Evolutionary conservation across 2,888 invertebrate genomes (phyloP).

Genomic region (Brachyopa scutellaris): DNA sequence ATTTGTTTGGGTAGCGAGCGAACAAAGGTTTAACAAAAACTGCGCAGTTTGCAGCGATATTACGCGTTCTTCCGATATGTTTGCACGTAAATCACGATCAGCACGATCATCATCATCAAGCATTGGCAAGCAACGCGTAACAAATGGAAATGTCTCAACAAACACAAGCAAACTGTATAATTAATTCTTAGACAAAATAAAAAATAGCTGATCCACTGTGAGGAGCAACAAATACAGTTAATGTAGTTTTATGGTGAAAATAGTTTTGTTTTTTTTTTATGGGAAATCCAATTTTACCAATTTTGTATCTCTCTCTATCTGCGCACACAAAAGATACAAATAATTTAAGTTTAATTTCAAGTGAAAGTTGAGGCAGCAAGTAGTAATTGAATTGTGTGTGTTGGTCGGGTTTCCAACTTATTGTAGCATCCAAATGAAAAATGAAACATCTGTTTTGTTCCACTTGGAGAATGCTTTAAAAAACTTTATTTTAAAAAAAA

Average conservation of each 20-base stretch:
- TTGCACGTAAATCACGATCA: conserved; percentile 45
- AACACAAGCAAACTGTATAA: conserved; percentile 10
- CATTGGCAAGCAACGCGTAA: conserved; percentile 20
- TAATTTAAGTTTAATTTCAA: conserved; percentile 51
- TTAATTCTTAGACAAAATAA: conserved; percentile 34
- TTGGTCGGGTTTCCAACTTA: too few relatives aligned
- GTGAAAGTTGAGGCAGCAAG: conserved; percentile 54
- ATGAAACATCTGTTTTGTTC: too few relatives aligned
- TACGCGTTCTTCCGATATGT: conserved; percentile 42
- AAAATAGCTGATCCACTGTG: too few relatives aligned
- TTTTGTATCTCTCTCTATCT: too few relatives aligned
- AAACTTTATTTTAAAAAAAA: too few relatives aligned
- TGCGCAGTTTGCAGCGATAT: conserved; percentile 55
- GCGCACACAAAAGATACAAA: conserved; percentile 5
- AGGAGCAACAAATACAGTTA: too few relatives aligned
- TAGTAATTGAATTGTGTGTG: conserved; percentile 33
- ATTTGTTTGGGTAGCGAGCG: conserved; percentile 38
- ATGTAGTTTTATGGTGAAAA: conserved; percentile 42
- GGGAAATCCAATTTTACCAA: conserved; percentile 38
- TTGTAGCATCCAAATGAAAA: too few relatives aligned
- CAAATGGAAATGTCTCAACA: conserved; percentile 41
- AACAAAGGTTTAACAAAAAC: too few relatives aligned
- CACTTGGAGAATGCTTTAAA: too few relatives aligned
- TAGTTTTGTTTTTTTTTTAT: too few relatives aligned
- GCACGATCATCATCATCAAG: conserved; percentile 9